These are phyloP conservation scores for Tetramorium simillimum DNA, from an alignment of 1,140 invertebrate genomes.

Conservation along the genomic window DNA sequence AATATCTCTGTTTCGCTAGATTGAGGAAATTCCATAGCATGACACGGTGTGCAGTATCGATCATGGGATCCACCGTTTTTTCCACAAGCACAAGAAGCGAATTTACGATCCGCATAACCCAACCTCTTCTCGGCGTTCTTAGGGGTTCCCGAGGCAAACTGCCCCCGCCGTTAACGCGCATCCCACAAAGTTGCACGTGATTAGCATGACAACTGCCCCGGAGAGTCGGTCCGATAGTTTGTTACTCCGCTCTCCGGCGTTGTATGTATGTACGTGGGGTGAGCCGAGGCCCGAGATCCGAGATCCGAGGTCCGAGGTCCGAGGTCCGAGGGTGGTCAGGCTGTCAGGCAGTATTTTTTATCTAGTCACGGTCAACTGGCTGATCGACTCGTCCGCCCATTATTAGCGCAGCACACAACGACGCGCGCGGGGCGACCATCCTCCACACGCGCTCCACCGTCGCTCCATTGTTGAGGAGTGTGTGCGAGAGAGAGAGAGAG, in stretches of 20 bases:
- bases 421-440: background rate
- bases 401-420: slow-evolving; percentile 84
- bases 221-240: slow-evolving; percentile 72
- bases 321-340: slow-evolving; percentile 42
- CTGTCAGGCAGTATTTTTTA: slow-evolving; percentile 85
- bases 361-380: slow-evolving; percentile 86
- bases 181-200: slow-evolving; percentile 74
- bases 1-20: background rate
- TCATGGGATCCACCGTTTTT: background rate
- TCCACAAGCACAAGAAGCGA: background rate
- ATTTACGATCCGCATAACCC: slow-evolving; percentile 55
- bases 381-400: slow-evolving; percentile 83
- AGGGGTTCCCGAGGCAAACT: slow-evolving; percentile 52
- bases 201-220: slow-evolving; percentile 79
- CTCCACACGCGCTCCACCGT: slow-evolving; percentile 21
- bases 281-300: background rate
- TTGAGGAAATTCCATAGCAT: background rate
- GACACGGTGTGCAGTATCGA: slow-evolving; percentile 1
- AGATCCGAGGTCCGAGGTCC: slow-evolving; percentile 13
- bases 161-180: slow-evolving; percentile 51
- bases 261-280: slow-evolving; percentile 11
- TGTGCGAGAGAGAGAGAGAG: background rate
- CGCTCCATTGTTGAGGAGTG: slow-evolving; percentile 57
- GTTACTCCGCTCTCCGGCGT: slow-evolving; percentile 62
- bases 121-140: slow-evolving; percentile 16